Evolutionary conservation across 37 sponge, comb jelly and placozoan species (phyloP).

Genomic region (Petrosia ficiformis): DNA sequence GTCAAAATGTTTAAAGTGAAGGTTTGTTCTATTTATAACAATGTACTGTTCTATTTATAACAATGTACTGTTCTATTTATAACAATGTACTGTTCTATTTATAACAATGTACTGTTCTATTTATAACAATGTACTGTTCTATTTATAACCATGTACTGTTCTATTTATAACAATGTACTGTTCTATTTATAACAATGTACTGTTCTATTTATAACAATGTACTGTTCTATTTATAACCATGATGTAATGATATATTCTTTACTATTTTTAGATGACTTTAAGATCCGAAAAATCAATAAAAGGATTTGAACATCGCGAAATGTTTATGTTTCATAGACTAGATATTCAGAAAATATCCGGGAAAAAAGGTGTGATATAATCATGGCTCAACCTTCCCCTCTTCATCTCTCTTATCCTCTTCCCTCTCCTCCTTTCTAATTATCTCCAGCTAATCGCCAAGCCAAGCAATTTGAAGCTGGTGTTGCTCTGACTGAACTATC

Average conservation of each 20-base stretch:
- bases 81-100: not conserved
- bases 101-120: constrained; percentile 8
- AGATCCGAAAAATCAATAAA: constrained; percentile 56
- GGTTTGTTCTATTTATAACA: constrained; percentile 19
- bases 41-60: not conserved
- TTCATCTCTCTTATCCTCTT: not conserved
- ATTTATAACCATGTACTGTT: not conserved
- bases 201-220: not conserved
- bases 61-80: not conserved
- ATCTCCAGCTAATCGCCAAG: constrained; percentile 30
- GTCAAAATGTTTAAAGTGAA: constrained; percentile 56
- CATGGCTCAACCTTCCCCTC: no score
- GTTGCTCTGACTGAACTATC: constrained; percentile 63
- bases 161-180: not conserved
- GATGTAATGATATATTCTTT: not conserved
- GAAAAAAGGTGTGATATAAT: constrained; percentile 45
- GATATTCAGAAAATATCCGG: constrained; percentile 72
- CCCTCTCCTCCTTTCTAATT: not conserved
- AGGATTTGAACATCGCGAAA: constrained; percentile 30
- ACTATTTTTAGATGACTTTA: constrained; percentile 37
- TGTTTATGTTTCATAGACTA: constrained; percentile 60
- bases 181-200: constrained; percentile 65
- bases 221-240: not conserved
- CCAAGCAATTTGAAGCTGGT: constrained; percentile 71
- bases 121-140: constrained; percentile 44